A percentile compares a stretch with the other conserved stretches of the same genome.
Conservation (phyloP, 2,888 invertebrate genomes). For the Cyclophora albipunctata region DNA sequence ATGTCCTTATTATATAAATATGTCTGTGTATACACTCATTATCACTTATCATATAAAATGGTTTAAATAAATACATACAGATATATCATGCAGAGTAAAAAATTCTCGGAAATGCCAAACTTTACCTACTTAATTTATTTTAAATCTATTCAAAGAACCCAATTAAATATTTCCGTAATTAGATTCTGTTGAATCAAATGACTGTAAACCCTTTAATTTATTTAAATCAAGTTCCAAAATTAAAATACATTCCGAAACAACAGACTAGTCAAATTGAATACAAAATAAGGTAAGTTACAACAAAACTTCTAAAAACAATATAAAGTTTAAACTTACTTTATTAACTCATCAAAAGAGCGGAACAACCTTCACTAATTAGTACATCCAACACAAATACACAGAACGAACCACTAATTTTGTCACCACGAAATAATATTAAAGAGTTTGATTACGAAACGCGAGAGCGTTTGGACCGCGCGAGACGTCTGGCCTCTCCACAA, state of each 20-base stretch:
- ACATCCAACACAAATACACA: conserved; percentile 29
- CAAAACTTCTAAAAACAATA: conserved; percentile 14
- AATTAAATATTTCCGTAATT: too few species aligned
- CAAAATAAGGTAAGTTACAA: conserved; percentile 4
- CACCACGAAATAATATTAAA: conserved; percentile 21
- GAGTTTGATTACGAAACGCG: conserved; percentile 16
- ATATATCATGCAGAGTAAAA: too few species aligned
- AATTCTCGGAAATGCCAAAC: too few species aligned
- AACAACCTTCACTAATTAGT: conserved; percentile 28
- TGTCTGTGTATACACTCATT: too few species aligned
- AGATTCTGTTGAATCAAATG: too few species aligned
- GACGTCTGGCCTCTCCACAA: conserved; percentile 56
- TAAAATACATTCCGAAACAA: neutral
- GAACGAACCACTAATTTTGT: conserved; percentile 30
- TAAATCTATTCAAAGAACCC: too few species aligned
- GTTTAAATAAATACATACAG: too few species aligned
- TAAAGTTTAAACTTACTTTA: conserved; percentile 31
- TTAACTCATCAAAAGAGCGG: conserved; percentile 19
- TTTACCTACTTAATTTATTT: too few species aligned
- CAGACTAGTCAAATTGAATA: conserved; percentile 4
- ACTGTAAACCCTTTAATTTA: neutral
- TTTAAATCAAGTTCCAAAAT: conserved; percentile 2
- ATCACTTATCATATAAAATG: too few species aligned
- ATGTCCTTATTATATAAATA: too few species aligned
- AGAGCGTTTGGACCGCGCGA: conserved; percentile 17